A percentile compares a stretch with the other conserved stretches of the same genome.
Conservation (phyloP, 2,797 vertebrate species). For the Tinamus major region DNA sequence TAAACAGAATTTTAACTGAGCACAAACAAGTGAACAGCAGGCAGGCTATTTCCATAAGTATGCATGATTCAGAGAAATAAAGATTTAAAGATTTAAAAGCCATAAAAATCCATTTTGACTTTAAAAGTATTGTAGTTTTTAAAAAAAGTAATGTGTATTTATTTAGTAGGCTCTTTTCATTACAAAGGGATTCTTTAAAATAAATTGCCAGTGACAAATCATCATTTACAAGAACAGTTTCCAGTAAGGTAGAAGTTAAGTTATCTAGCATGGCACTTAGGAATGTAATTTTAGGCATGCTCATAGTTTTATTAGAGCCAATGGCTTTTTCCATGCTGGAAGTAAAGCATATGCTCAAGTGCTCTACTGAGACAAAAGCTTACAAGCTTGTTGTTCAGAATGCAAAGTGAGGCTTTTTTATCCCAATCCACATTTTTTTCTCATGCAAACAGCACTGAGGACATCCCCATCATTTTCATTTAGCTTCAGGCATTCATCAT, state of each 20-base stretch:
- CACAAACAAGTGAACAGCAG: constrained; percentile 24
- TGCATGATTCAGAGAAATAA: neutral
- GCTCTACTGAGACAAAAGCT: constrained; percentile 39
- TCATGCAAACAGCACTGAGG: constrained; percentile 19
- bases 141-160: neutral
- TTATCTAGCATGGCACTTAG: constrained; percentile 16
- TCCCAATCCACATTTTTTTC: constrained; percentile 39
- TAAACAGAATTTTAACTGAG: constrained; percentile 38
- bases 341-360: constrained; percentile 33
- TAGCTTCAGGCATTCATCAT: constrained; percentile 10
- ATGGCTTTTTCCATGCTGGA: constrained; percentile 48
- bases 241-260: neutral
- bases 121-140: neutral
- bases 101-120: neutral
- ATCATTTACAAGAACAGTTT: neutral
- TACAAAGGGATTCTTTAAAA: neutral
- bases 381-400: constrained; percentile 45
- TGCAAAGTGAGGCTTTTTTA: neutral
- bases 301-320: constrained; percentile 6
- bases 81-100: neutral
- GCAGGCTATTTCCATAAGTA: neutral
- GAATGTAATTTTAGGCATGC: constrained; percentile 26
- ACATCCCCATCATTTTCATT: constrained; percentile 5
- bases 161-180: neutral
- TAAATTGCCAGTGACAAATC: neutral